These are phyloP conservation scores for Onychomys arenicola DNA, from an alignment of 2,797 vertebrate genomes.

Conservation along the genomic window DNA sequence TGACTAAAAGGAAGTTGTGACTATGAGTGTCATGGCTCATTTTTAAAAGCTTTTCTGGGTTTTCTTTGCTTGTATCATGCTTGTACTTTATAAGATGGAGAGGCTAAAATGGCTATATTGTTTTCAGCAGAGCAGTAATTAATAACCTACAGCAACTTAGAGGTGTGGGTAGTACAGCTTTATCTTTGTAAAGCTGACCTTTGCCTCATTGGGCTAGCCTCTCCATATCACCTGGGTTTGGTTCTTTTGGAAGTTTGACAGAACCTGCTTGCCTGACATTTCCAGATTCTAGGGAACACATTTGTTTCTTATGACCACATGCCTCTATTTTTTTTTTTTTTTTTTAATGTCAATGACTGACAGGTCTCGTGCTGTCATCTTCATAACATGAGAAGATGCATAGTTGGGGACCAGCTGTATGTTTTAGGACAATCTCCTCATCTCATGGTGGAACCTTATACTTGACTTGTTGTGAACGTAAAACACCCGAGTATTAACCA, in stretches of 20 bases:
- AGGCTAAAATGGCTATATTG: not conserved
- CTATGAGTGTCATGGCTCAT: not conserved
- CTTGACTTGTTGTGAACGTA: constrained; percentile 7
- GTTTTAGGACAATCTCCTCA: not conserved
- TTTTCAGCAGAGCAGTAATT: not conserved
- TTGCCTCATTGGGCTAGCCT: not conserved
- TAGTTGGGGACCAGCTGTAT: not conserved
- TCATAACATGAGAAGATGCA: not conserved
- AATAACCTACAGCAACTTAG: not conserved
- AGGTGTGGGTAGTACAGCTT: not conserved
- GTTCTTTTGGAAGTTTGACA: not conserved
- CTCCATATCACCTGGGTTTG: not conserved
- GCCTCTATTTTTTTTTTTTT: not conserved
- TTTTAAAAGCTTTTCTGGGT: constrained; percentile 12
- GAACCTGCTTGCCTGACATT: not conserved
- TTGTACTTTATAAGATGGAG: not conserved
- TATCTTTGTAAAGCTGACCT: not conserved
- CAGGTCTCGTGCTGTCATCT: not conserved
- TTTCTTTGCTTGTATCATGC: not conserved
- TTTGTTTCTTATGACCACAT: not conserved
- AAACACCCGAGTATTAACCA: not conserved
- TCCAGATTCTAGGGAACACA: not conserved
- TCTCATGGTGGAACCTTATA: not conserved
- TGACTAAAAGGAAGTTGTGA: not conserved
- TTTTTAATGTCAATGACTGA: not conserved